These are phyloP conservation scores for Bujurquina vittata DNA, from an alignment of 2,113 vertebrate species.

Conservation along the genomic window DNA sequence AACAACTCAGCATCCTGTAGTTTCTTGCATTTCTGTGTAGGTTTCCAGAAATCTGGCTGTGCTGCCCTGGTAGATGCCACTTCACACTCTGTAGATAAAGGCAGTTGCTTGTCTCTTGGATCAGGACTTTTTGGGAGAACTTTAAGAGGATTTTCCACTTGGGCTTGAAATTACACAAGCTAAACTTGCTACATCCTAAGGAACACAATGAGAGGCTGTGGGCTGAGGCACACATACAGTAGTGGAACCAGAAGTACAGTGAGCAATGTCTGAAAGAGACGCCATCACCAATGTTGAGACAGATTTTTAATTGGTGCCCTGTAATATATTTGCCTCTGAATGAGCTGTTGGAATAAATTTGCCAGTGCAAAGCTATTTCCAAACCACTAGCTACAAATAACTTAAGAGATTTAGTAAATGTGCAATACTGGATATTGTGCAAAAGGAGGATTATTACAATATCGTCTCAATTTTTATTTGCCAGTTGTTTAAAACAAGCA, in stretches of 20 bases:
- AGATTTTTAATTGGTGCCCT: conserved; percentile 71
- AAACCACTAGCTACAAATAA: conserved; percentile 9
- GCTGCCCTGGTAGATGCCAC: not conserved
- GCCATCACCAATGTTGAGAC: conserved; percentile 41
- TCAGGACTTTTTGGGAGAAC: not conserved
- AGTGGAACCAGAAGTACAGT: conserved; percentile 57
- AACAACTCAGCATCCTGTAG: not conserved
- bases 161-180: conserved; percentile 31
- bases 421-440: not conserved
- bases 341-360: conserved; percentile 54
- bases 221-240: conserved; percentile 36
- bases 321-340: conserved; percentile 51
- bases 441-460: not conserved
- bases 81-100: not conserved
- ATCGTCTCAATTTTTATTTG: not conserved
- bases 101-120: conserved; percentile 14
- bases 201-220: conserved; percentile 24
- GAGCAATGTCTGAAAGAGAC: conserved; percentile 57
- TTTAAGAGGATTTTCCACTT: conserved; percentile 41
- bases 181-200: conserved; percentile 31
- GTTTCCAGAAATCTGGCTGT: not conserved
- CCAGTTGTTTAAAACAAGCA: not conserved
- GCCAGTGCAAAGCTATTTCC: conserved; percentile 13
- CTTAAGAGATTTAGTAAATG: not conserved
- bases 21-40: not conserved